These are phyloP conservation scores for Rhea pennata DNA, from an alignment of 2,113 vertebrate genomes.

Conservation along the genomic window DNA sequence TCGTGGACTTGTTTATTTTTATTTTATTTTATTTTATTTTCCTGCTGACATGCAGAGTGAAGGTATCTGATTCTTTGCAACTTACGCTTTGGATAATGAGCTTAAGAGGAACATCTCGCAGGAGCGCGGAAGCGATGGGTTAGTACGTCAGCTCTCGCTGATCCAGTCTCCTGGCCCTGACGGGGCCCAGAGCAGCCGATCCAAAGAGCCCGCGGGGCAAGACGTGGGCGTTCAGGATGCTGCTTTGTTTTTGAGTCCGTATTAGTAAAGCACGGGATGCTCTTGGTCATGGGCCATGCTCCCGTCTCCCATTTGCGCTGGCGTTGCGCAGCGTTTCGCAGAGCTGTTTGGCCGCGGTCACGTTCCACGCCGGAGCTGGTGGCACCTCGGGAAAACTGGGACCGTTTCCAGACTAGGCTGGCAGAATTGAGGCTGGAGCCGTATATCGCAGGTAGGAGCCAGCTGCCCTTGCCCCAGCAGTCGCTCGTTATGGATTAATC, in stretches of 20 bases:
- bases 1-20: constrained; percentile 5
- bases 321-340: not conserved
- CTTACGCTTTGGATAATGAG: constrained; percentile 49
- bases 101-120: not conserved
- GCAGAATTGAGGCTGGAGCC: not conserved
- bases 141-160: not conserved
- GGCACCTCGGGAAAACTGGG: not conserved
- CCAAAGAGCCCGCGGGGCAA: not conserved
- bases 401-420: not conserved
- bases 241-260: not conserved
- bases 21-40: not conserved
- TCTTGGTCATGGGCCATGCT: not conserved
- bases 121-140: not conserved
- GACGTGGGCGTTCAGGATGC: not conserved
- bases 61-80: constrained; percentile 17
- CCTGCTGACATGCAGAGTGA: not conserved
- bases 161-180: not conserved
- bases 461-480: accelerated
- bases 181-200: not conserved
- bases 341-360: not conserved
- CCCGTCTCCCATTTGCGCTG: not conserved
- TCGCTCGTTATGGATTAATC: not conserved
- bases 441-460: not conserved
- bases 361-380: not conserved
- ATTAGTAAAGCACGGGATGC: not conserved